These are phyloP conservation scores for Papilio xuthus DNA, from an alignment of 1,140 invertebrate genomes.

Conservation along the genomic window DNA sequence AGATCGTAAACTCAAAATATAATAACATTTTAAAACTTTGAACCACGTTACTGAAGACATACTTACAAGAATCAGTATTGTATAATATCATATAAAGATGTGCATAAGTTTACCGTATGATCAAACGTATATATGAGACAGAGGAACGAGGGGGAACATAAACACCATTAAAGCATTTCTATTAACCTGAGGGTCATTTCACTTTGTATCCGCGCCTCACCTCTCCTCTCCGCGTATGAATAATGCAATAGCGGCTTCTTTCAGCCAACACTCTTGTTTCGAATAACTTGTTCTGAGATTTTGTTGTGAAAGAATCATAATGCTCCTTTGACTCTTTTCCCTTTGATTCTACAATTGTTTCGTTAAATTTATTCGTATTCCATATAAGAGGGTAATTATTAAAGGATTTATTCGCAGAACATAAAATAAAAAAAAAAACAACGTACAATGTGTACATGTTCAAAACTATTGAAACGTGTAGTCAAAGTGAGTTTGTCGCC, in stretches of 20 bases:
- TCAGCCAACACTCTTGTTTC: conserved; percentile 19
- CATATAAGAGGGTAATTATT: background rate
- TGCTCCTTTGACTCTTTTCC: background rate
- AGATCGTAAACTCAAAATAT: background rate
- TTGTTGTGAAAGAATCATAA: conserved; percentile 3
- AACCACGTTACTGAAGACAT: background rate
- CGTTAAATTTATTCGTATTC: background rate
- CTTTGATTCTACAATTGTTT: background rate
- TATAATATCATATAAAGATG: conserved; percentile 1
- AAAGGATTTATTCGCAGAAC: background rate
- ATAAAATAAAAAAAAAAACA: background rate
- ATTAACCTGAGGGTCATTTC: conserved; percentile 53
- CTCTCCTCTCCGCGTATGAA: conserved; percentile 25
- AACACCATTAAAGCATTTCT: conserved; percentile 48
- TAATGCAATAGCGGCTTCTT: conserved; percentile 22
- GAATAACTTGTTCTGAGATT: conserved; percentile 5
- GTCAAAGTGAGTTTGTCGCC: background rate
- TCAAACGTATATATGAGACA: conserved; percentile 21
- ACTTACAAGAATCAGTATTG: background rate
- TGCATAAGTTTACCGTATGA: background rate
- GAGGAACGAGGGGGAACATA: conserved; percentile 40
- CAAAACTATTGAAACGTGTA: background rate
- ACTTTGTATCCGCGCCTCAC: conserved; percentile 27
- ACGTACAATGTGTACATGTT: background rate
- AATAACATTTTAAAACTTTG: background rate